These are phyloP conservation scores for Acipenser ruthenus DNA, from an alignment of 2,797 vertebrate genomes.

Conservation along the genomic window DNA sequence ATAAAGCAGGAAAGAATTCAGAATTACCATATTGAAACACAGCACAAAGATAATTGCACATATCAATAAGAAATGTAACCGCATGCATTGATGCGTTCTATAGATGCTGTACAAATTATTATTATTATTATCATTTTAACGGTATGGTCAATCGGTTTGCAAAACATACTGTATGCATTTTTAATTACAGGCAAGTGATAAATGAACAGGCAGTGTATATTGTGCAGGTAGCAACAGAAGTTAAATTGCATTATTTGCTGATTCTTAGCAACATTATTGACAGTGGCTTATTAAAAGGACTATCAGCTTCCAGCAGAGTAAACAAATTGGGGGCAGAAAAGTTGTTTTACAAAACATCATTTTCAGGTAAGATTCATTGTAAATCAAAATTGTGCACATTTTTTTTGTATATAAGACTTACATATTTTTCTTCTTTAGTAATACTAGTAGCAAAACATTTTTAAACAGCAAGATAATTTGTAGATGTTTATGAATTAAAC, in stretches of 20 bases:
- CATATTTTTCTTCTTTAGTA: slow-evolving; percentile 40
- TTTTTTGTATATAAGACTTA: slow-evolving; percentile 40
- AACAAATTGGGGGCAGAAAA: slow-evolving; percentile 32
- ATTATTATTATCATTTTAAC: slow-evolving; percentile 31
- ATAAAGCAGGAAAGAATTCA: slow-evolving; percentile 67
- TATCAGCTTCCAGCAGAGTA: slow-evolving; percentile 17
- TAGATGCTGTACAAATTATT: slow-evolving; percentile 72
- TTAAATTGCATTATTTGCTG: slow-evolving; percentile 20
- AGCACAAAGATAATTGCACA: slow-evolving; percentile 78
- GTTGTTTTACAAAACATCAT: slow-evolving; percentile 48
- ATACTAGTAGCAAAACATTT: slow-evolving; percentile 61
- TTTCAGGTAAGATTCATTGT: slow-evolving; percentile 48
- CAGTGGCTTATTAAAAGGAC: slow-evolving; percentile 22
- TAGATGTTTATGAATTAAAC: slow-evolving; percentile 55
- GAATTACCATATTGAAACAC: slow-evolving; percentile 76
- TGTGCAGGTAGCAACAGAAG: slow-evolving; percentile 32
- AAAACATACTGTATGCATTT: slow-evolving; percentile 42
- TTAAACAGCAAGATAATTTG: slow-evolving; percentile 44
- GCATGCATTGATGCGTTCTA: slow-evolving; percentile 73
- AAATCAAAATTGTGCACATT: slow-evolving; percentile 42
- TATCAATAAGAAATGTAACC: slow-evolving; percentile 74
- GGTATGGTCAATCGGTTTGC: slow-evolving; percentile 30
- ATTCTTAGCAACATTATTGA: slow-evolving; percentile 13
- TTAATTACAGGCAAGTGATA: slow-evolving; percentile 50
- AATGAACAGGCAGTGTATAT: slow-evolving; percentile 39